Percentiles rank a stretch among this genome's conserved stretches.
Conservation (phyloP, 2,113 vertebrate genomes). For the Sialia sialis region DNA sequence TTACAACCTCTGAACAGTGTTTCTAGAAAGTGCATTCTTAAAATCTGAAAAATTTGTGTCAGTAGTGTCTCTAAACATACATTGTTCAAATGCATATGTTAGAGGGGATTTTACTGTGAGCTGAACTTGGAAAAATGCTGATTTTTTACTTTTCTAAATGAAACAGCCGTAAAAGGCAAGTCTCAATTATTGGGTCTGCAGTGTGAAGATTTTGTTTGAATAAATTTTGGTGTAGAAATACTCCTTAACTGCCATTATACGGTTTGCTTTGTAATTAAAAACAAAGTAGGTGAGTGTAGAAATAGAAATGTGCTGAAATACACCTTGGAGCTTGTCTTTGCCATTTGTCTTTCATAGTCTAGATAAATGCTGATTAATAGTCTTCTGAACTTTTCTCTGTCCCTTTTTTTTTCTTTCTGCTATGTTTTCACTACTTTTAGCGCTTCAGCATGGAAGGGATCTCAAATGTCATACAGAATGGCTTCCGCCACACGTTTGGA, state of each 20-base stretch:
- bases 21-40: background rate
- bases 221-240: background rate
- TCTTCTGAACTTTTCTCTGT: conserved; percentile 76
- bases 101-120: background rate
- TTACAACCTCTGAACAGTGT: background rate
- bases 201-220: background rate
- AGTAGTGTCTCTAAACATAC: background rate
- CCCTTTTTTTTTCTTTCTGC: conserved; percentile 64
- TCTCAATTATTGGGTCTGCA: rapidly evolving
- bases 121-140: background rate
- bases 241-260: background rate
- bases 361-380: conserved; percentile 65
- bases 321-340: conserved; percentile 56
- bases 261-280: background rate
- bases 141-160: background rate
- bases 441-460: conserved; percentile 98
- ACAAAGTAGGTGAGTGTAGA: background rate
- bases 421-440: conserved; percentile 73
- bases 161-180: background rate
- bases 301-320: conserved; percentile 38
- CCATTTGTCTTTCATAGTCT: conserved; percentile 10
- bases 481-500: conserved; percentile 96
- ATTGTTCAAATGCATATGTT: background rate
- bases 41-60: background rate
- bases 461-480: conserved; percentile 97